Conservation (phyloP, 2,888 invertebrate genomes). For the Amaurobius ferox region DNA sequence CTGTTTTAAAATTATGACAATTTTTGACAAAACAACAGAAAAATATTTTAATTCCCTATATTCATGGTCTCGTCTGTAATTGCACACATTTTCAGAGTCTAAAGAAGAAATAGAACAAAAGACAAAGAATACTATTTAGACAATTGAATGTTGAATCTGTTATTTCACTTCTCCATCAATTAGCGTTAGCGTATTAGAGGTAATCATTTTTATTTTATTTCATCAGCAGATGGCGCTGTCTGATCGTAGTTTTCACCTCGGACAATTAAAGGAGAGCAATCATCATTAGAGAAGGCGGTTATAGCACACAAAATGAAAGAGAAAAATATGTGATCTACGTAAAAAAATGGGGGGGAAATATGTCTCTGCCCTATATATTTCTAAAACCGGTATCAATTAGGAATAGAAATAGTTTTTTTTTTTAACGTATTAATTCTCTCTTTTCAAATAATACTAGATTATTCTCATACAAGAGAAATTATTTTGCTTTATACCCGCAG, state of each 20-base stretch:
- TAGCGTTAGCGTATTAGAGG: too few species aligned
- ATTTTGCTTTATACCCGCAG: neutral
- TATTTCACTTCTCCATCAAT: too few species aligned
- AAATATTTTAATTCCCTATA: too few species aligned
- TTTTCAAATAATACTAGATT: neutral
- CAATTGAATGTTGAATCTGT: too few species aligned
- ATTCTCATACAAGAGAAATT: too few species aligned
- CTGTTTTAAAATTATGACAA: too few species aligned
- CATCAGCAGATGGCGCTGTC: neutral
- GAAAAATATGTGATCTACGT: neutral
- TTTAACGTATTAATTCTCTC: neutral
- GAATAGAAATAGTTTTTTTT: neutral
- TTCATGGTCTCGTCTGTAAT: too few species aligned
- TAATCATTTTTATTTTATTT: too few species aligned
- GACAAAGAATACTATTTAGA: too few species aligned
- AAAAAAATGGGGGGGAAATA: neutral
- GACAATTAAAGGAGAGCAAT: neutral
- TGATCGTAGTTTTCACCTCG: neutral
- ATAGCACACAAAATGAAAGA: neutral
- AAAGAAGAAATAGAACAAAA: too few species aligned
- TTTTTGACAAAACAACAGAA: too few species aligned
- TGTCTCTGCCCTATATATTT: neutral
- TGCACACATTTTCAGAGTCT: too few species aligned
- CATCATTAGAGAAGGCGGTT: conserved; percentile 4
- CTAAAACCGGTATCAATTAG: neutral